Percentiles rank a stretch among this genome's conserved stretches.
phyloP scores from a whole-genome alignment of 1,140 invertebrate genomes.

The Diabrotica undecimpunctata region DNA sequence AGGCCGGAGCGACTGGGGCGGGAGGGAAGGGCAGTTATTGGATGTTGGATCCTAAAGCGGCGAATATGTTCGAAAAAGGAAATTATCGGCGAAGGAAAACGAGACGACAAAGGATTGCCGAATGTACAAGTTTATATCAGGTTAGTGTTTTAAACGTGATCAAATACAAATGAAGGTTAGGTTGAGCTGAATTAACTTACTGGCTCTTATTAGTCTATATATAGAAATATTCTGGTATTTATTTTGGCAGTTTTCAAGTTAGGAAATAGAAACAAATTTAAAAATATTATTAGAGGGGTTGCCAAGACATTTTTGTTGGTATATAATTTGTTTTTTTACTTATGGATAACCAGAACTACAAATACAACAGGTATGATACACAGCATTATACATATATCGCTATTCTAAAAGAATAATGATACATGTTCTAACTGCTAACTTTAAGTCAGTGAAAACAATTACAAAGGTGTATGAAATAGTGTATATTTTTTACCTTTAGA shows the following conservation, averaged over 20 bases:
- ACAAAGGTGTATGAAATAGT: too few relatives aligned
- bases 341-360: too few relatives aligned
- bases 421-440: too few relatives aligned
- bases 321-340: too few relatives aligned
- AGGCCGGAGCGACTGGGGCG: constrained; percentile 57
- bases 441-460: too few relatives aligned
- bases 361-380: too few relatives aligned
- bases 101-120: constrained; percentile 47
- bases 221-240: background rate
- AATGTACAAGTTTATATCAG: constrained; percentile 33
- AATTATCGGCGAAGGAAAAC: constrained; percentile 70
- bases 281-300: background rate
- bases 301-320: too few relatives aligned
- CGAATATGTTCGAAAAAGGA: constrained; percentile 89
- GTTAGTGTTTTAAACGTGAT: constrained; percentile 19
- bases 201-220: background rate
- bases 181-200: background rate
- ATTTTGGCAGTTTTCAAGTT: background rate
- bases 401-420: too few relatives aligned
- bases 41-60: constrained; percentile 79
- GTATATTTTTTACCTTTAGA: too few relatives aligned
- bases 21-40: constrained; percentile 65
- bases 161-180: background rate
- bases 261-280: background rate
- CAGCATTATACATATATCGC: too few relatives aligned